Conservation (phyloP, 2,888 invertebrate species). For the Phyllotreta cruciferae region DNA sequence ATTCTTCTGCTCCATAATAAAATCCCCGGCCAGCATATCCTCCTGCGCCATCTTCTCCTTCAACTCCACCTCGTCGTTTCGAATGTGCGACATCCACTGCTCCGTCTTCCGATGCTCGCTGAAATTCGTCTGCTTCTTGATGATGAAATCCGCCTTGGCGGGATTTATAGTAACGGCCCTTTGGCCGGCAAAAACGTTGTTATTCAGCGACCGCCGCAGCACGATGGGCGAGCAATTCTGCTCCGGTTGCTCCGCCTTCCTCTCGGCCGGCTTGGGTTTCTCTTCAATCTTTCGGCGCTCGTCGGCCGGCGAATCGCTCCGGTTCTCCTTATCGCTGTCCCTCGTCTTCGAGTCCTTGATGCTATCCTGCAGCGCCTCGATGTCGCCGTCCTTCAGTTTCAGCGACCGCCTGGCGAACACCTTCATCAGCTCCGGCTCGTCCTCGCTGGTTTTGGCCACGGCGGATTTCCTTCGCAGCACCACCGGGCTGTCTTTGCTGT, state of each 20-base stretch:
- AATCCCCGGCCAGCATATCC: constrained; percentile 48
- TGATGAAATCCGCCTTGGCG: constrained; percentile 49
- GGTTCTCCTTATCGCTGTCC: constrained; percentile 79
- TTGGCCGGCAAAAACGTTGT: constrained; percentile 51
- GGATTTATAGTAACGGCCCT: constrained; percentile 52
- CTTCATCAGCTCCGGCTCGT: constrained; percentile 81
- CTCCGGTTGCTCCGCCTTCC: constrained; percentile 27
- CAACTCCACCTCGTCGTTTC: constrained; percentile 49
- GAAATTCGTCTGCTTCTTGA: constrained; percentile 53
- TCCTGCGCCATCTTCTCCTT: constrained; percentile 43
- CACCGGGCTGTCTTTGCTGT: constrained; percentile 59
- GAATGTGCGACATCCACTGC: constrained; percentile 51
- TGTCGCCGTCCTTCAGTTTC: constrained; percentile 77
- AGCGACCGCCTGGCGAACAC: constrained; percentile 82
- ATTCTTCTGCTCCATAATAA: constrained; percentile 69
- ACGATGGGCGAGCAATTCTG: constrained; percentile 45
- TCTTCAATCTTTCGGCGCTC: constrained; percentile 55
- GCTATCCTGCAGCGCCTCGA: constrained; percentile 66
- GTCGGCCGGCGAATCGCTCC: constrained; percentile 63
- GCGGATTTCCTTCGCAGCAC: constrained; percentile 67
- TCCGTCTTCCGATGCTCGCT: constrained; percentile 54
- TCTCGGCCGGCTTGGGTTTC: constrained; percentile 27
- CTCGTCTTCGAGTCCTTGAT: constrained; percentile 65
- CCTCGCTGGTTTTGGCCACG: constrained; percentile 66
- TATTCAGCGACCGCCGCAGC: constrained; percentile 51